Conservation (phyloP, 1,140 invertebrate genomes). For the Charaxes varanes region DNA sequence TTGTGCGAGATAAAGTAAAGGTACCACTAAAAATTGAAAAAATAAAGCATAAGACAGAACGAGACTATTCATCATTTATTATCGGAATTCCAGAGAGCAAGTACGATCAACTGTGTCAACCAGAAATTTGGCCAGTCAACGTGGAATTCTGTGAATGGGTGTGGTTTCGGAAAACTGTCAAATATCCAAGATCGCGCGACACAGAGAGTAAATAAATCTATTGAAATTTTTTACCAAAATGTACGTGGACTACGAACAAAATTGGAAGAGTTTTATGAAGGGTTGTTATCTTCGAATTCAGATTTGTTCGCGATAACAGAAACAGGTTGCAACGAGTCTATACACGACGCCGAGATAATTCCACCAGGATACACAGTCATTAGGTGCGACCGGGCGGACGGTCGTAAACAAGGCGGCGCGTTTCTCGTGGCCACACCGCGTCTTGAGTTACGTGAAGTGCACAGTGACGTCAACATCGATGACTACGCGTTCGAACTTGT, state of each 20-base stretch:
- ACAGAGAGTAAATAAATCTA: background rate
- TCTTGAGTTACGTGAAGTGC: slow-evolving; percentile 6
- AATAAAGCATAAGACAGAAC: slow-evolving; percentile 22
- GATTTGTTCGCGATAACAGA: slow-evolving; percentile 23
- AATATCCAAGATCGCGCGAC: background rate
- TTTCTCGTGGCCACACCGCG: slow-evolving; percentile 22
- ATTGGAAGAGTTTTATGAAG: slow-evolving; percentile 9
- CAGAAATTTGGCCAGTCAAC: slow-evolving; percentile 19
- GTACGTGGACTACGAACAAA: slow-evolving; percentile 17
- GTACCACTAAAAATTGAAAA: slow-evolving; percentile 15
- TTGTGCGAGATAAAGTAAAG: slow-evolving; percentile 7
- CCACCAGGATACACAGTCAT: slow-evolving; percentile 21
- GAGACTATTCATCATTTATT: slow-evolving; percentile 22
- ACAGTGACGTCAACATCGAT: slow-evolving; percentile 8
- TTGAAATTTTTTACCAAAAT: slow-evolving; percentile 20
- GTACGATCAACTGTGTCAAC: slow-evolving; percentile 15
- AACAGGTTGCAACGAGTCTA: slow-evolving; percentile 20
- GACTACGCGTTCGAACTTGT: slow-evolving; percentile 15
- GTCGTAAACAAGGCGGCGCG: slow-evolving; percentile 21
- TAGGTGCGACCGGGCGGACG: slow-evolving; percentile 22
- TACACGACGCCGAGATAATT: slow-evolving; percentile 24
- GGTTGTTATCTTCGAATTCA: slow-evolving; percentile 4
- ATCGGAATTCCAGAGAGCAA: slow-evolving; percentile 20
- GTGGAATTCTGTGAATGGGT: slow-evolving; percentile 24
- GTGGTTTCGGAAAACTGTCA: slow-evolving; percentile 16